Percentiles rank a stretch among this genome's conserved stretches.
phyloP scores from a whole-genome alignment of 2,797 vertebrate species.

The Stomatorhinus walkeri region DNA sequence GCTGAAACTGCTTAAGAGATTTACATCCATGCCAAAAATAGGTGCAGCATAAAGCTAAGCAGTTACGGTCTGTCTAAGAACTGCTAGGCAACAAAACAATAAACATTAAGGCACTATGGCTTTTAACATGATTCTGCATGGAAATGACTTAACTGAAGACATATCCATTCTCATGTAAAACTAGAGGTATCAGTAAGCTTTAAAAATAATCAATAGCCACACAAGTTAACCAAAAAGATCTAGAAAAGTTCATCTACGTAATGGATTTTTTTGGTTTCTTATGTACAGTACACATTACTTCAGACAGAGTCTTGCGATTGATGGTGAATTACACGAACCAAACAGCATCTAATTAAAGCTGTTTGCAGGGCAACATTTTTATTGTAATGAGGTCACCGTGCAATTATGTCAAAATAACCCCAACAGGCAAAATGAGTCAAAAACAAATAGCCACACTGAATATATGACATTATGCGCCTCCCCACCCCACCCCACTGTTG shows the following conservation, averaged over 20 bases:
- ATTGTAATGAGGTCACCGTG: conserved; percentile 1
- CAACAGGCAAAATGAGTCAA: background rate
- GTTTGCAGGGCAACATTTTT: background rate
- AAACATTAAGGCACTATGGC: background rate
- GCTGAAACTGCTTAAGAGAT: conserved; percentile 11
- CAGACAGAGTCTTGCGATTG: background rate
- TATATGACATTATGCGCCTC: background rate
- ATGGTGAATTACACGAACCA: conserved; percentile 13
- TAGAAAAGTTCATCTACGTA: background rate
- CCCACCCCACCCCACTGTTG: too few species aligned
- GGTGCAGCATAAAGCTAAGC: background rate
- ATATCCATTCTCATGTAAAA: background rate
- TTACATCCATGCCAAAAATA: conserved; percentile 8
- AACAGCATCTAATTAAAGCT: background rate
- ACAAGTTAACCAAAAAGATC: background rate
- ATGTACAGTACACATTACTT: background rate
- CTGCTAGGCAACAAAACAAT: background rate
- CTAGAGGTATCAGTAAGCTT: background rate
- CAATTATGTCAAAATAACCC: background rate
- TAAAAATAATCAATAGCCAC: background rate
- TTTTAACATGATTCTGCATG: background rate
- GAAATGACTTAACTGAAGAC: background rate
- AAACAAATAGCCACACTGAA: background rate
- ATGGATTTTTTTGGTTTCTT: conserved; percentile 2
- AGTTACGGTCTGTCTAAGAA: background rate